Percentiles rank a stretch among this genome's conserved stretches.
Evolutionary conservation across 2,797 vertebrate species (phyloP).

Genomic region (Balearica regulorum): DNA sequence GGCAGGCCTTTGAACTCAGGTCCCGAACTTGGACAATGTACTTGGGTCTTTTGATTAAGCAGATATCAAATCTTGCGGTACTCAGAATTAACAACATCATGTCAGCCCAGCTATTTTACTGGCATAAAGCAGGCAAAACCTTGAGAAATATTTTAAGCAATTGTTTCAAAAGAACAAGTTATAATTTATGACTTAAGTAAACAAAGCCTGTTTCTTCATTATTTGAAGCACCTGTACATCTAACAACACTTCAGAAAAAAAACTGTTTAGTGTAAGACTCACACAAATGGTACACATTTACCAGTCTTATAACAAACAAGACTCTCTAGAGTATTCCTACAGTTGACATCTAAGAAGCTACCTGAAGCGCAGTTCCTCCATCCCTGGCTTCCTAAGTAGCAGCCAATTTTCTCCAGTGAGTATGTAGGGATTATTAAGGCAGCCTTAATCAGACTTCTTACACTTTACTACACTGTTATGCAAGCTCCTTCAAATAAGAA

Average conservation of each 20-base stretch:
- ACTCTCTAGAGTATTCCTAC: not conserved
- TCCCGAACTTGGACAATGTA: not conserved
- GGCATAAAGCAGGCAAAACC: not conserved
- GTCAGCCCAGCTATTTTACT: not conserved
- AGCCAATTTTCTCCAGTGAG: not conserved
- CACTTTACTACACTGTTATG: not conserved
- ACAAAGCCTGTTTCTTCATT: not conserved
- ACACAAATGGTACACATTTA: not conserved
- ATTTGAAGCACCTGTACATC: not conserved
- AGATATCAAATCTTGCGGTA: not conserved
- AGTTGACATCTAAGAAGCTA: not conserved
- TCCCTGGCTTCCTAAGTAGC: not conserved
- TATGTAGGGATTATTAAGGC: not conserved
- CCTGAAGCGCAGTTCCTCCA: not conserved
- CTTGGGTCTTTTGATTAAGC: not conserved
- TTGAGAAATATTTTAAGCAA: not conserved
- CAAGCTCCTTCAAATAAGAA: not conserved
- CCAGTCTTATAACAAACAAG: not conserved
- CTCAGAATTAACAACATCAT: not conserved
- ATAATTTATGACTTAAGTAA: not conserved
- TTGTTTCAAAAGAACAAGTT: not conserved
- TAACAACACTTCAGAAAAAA: not conserved
- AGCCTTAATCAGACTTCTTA: not conserved
- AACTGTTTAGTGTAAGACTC: not conserved
- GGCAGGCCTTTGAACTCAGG: conserved; percentile 11